Evolutionary conservation across 1,140 invertebrate species (phyloP), one percentile per base, ranked within the genome.

Genomic region (Drusus annulatus): DNA sequence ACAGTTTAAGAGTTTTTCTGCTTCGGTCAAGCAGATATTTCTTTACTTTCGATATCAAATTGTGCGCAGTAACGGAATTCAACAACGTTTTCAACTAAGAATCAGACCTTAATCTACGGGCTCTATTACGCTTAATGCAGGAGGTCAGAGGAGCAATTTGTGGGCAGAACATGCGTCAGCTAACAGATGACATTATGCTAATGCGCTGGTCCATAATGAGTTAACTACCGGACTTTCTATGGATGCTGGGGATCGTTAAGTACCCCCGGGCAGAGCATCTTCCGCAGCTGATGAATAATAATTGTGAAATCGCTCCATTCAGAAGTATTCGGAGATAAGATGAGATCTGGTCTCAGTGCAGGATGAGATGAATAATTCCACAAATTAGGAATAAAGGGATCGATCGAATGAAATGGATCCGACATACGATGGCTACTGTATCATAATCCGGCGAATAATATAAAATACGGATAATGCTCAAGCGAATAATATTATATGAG

Each of bases 161-260:
- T 71, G 68, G 68, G 45, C 17, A 19, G 68, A 71, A 54, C 45
- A 52, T 50, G 36, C 8, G 68, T 51, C 68, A 71, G 52, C 17
- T 25, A 52, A 71, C 6, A 54, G 45, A 71, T 71, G 36, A 52
- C 36, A 71, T 71, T 71, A 71, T 71, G 68, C 68, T 52, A 52
- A 71, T 71, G 15, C 50, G 3, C 21, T 71, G 68, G 68, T 45
- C 19, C 17, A 21, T 71, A 71, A 71, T 71, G 68, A 71, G 45
- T 52, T 71, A 71, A 71, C 31, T 51, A 31, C 7, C 8, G 10
- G 51, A 51, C 36, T 23, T 71, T 23, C 21, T 65, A n/a, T 65
- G 62, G 68, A 4, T 17, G 45, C 51, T 52, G 25, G 21, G 19
- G 16, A 16, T 51, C 21, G 25, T 17, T 65, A 31, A 28, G 23